phyloP scores from a whole-genome alignment of 1,140 invertebrate species.

The Hycleus phaleratus region DNA sequence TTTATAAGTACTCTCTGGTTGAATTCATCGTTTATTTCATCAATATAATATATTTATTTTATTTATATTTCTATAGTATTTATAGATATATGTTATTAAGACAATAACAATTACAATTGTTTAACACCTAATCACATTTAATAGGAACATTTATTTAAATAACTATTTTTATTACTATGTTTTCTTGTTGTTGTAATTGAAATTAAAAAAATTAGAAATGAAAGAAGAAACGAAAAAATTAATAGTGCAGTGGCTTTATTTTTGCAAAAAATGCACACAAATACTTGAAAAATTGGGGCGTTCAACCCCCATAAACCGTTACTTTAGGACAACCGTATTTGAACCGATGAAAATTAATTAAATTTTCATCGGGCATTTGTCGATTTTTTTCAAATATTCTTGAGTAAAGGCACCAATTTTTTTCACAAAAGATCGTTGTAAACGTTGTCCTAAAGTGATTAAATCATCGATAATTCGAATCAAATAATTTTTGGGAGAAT shows the following conservation, averaged over 20 bases:
- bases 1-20: not conserved
- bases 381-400: too few relatives aligned
- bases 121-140: constrained; percentile 29
- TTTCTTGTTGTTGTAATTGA: too few relatives aligned
- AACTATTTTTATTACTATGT: constrained; percentile 3
- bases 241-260: constrained; percentile 12
- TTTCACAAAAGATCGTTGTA: not conserved
- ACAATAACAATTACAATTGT: constrained; percentile 16
- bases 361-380: too few relatives aligned
- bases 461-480: not conserved
- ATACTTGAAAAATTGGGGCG: constrained; percentile 8
- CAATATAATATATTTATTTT: constrained; percentile 3
- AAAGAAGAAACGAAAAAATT: constrained; percentile 12
- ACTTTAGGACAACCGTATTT: too few relatives aligned
- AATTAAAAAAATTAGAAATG: not conserved
- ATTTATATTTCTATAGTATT: constrained; percentile 25
- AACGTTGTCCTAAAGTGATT: constrained; percentile 5
- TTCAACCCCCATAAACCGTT: not conserved
- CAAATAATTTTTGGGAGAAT: not conserved
- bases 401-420: too few relatives aligned
- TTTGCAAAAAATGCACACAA: constrained; percentile 1
- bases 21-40: not conserved
- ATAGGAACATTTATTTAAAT: constrained; percentile 33
- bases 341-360: too few relatives aligned
- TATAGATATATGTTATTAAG: constrained; percentile 16